Evolutionary conservation across 1,140 invertebrate species (phyloP), one percentile per base, ranked within the genome.

Genomic region (Cotesia chilonis): DNA sequence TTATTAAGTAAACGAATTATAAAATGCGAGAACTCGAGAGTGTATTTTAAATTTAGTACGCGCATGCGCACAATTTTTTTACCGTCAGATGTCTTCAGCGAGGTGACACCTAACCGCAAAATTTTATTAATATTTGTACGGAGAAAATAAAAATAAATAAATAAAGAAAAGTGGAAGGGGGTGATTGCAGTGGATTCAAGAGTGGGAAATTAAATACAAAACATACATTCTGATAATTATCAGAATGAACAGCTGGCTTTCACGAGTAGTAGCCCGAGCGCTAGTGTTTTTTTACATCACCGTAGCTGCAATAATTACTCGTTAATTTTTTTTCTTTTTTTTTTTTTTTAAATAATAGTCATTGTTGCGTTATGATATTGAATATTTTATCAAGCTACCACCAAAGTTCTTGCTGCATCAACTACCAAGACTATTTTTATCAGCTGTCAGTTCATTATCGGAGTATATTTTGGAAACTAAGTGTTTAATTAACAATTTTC

Each of bases 391-490:
- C 51, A 36, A 59, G 14, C n/a, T 67, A 57, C 20, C 12, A 35
- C 20, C n/a, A 28, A 41, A 55, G 38, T 57, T 20, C 36, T n/a
- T 36, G 7, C n/a, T 51, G 12, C 5, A 37, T 14, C 10, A 12
- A 68, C 55, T 71, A 67, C 41, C 51, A 47, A 12, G 36, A 38
- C 4, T 36, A 63, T 14, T 35, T 55, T 35, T 41, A 38, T 12
- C 41, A 47, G 4, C n/a, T 35, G 10, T 51, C 28, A 37, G 61
- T 74, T 54, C 64, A 74, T 67, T 70, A 71, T 38, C 52, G 69
- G 20, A 68, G 64, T 63, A 71, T 74, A 71, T 68, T 74, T 36
- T 74, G 73, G 73, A 71, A 74, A 41, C n/a, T 17, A 66, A 74
- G 28, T 28, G 28, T 28, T 28, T 28, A 51, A 14, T 4, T 17